A percentile compares a stretch with the other conserved stretches of the same genome.
These are phyloP conservation scores for Paragorgia papillata DNA, from an alignment of 92 coral and sea anemone genomes.

Conservation along the genomic window DNA sequence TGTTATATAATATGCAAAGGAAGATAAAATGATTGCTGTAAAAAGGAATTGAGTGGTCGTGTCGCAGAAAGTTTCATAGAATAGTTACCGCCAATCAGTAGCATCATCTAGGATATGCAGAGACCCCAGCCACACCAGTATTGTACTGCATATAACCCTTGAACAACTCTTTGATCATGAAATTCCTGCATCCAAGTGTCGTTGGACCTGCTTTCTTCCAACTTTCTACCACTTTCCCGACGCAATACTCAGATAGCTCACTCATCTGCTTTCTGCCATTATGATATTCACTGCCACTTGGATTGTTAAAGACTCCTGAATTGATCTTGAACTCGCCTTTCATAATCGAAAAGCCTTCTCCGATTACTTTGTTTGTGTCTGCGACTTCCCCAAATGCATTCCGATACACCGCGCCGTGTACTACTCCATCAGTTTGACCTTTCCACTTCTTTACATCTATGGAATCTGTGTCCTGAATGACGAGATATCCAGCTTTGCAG, in stretches of 20 bases:
- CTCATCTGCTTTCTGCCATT: conserved; percentile 10
- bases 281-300: conserved; percentile 8
- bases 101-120: too few species aligned
- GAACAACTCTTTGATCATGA: neutral
- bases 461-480: conserved; percentile 36
- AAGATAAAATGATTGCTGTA: too few species aligned
- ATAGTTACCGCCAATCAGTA: too few species aligned
- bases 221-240: neutral
- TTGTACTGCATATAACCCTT: too few species aligned
- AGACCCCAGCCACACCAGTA: too few species aligned
- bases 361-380: neutral
- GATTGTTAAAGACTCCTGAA: conserved; percentile 42
- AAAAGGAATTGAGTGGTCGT: too few species aligned
- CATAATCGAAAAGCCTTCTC: neutral
- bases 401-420: conserved; percentile 43
- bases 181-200: neutral
- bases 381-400: conserved; percentile 38
- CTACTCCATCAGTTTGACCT: conserved; percentile 13
- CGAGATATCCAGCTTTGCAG: conserved; percentile 49
- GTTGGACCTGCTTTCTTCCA: conserved; percentile 5
- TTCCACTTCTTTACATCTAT: conserved; percentile 27
- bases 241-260: conserved; percentile 4
- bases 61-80: too few species aligned
- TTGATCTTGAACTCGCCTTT: neutral
- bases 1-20: too few species aligned